Conservation (phyloP, 2,797 vertebrate species). For the Decapterus maruadsi region DNA sequence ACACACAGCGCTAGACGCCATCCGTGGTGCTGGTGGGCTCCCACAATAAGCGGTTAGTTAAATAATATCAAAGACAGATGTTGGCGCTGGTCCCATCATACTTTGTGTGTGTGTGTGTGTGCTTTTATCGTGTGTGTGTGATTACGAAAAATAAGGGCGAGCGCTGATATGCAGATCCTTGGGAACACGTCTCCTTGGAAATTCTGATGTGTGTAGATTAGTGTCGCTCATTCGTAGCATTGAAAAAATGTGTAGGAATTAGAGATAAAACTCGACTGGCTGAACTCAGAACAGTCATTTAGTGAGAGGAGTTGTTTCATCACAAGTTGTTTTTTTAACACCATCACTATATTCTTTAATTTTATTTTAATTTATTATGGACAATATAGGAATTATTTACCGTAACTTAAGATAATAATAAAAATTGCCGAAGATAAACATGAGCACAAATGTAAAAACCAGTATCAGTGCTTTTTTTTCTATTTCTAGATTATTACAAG, state of each 20-base stretch:
- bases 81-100: constrained; percentile 77
- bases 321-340: not conserved
- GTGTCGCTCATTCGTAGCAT: constrained; percentile 40
- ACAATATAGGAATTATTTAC: not conserved
- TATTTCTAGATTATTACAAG: not conserved
- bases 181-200: constrained; percentile 53
- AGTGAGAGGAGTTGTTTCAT: not conserved
- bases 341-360: not conserved
- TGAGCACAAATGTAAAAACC: too few relatives aligned
- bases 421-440: not conserved
- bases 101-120: constrained; percentile 66
- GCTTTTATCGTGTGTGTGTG: constrained; percentile 57
- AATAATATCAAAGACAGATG: constrained; percentile 87
- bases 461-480: not conserved
- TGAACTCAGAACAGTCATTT: not conserved
- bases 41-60: constrained; percentile 84
- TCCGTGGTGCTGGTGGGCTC: constrained; percentile 81
- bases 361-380: not conserved
- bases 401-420: too few relatives aligned
- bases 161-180: constrained; percentile 59
- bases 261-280: too few relatives aligned
- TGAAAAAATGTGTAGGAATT: constrained; percentile 11
- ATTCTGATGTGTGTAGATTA: constrained; percentile 26
- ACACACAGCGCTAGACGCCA: constrained; percentile 76
- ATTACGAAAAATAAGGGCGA: constrained; percentile 38